Evolutionary conservation across 1,140 invertebrate species (phyloP).

Genomic region (Bombus cullumanus): DNA sequence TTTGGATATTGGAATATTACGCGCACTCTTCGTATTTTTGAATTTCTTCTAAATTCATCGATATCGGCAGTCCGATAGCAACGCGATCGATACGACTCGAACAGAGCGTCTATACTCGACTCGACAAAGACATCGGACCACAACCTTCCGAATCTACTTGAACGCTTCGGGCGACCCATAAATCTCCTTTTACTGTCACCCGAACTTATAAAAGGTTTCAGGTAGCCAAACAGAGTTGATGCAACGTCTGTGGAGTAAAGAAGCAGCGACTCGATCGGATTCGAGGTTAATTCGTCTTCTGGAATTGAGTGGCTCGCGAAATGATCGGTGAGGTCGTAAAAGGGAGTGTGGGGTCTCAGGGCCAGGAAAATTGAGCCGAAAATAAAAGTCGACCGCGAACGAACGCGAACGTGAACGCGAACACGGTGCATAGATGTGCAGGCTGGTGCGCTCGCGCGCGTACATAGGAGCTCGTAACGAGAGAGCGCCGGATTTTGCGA

Average conservation of each 20-base stretch:
- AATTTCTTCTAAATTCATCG: no score
- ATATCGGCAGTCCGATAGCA: no score
- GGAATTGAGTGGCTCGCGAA: background rate
- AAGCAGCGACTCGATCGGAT: background rate
- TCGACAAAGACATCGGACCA: background rate
- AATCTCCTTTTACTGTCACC: background rate
- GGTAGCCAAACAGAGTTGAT: background rate
- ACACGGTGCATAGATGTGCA: background rate
- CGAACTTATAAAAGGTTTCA: background rate
- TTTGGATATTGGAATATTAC: no score
- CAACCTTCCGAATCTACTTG: background rate
- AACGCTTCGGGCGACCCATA: background rate
- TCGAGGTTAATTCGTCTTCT: slow-evolving; percentile 32
- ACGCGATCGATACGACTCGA: background rate
- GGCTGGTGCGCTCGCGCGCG: background rate
- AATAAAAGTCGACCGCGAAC: slow-evolving; percentile 1
- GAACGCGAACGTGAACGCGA: no score
- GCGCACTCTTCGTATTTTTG: no score
- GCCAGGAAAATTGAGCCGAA: background rate
- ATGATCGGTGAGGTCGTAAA: background rate
- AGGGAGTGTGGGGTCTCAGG: background rate
- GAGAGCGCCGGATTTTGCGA: slow-evolving; percentile 58
- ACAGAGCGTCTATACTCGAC: background rate
- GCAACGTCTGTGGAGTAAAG: background rate
- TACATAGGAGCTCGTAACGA: slow-evolving; percentile 34